Percentiles rank a stretch among this genome's conserved stretches.
Conservation (phyloP, 1,140 invertebrate species). For the Ostrea denselamellosa region DNA sequence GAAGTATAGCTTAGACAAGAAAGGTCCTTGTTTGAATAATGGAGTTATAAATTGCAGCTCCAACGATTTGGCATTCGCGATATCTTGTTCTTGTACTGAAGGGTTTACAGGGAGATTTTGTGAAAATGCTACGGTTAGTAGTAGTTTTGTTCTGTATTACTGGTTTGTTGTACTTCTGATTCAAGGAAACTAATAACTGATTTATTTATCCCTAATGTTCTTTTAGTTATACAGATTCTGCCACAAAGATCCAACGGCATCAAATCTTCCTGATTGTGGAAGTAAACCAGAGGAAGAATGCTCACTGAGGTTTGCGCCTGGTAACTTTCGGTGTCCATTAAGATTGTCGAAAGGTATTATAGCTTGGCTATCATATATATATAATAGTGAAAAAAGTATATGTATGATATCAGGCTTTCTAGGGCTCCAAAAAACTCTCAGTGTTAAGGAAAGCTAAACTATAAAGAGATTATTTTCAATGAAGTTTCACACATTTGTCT, state of each 20-base stretch:
- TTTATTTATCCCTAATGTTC: not conserved
- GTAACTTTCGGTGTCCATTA: not conserved
- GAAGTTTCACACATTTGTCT: too few relatives aligned
- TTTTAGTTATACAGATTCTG: not conserved
- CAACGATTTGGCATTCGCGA: not conserved
- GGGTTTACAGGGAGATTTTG: not conserved
- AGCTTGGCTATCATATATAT: too few relatives aligned
- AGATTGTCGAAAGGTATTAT: not conserved
- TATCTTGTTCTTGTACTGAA: not conserved
- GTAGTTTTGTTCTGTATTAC: not conserved
- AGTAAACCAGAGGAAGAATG: not conserved
- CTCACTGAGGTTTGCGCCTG: not conserved
- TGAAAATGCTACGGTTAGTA: not conserved
- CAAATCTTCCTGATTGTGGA: not conserved
- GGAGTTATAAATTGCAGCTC: not conserved
- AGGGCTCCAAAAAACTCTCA: too few relatives aligned
- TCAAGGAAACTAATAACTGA: not conserved
- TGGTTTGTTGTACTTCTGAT: not conserved
- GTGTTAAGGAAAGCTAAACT: too few relatives aligned
- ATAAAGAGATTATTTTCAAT: too few relatives aligned
- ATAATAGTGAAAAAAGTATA: too few relatives aligned
- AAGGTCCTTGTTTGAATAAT: not conserved
- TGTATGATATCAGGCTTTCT: too few relatives aligned
- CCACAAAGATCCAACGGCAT: not conserved
- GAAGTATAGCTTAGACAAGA: not conserved